A percentile compares a stretch with the other conserved stretches of the same genome.
Evolutionary conservation across 2,888 invertebrate species (phyloP).

Genomic region (Andricus quercusramuli): DNA sequence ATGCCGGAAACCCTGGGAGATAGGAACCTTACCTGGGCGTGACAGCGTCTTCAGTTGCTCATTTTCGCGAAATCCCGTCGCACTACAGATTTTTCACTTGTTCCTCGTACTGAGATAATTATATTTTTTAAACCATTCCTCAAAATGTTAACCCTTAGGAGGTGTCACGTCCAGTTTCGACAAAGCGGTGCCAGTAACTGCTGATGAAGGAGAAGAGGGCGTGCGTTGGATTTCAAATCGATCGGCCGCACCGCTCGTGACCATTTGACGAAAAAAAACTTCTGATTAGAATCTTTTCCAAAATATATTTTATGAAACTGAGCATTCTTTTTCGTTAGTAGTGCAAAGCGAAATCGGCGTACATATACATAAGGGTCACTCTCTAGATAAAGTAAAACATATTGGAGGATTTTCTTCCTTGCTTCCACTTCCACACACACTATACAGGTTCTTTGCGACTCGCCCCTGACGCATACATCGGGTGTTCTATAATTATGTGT

Average conservation of each 20-base stretch:
- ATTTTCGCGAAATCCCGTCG: constrained; percentile 42
- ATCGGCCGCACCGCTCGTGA: constrained; percentile 62
- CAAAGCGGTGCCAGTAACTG: constrained; percentile 70
- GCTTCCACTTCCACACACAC: too few relatives aligned
- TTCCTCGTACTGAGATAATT: constrained; percentile 35
- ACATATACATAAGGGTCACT: not conserved
- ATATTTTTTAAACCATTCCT: constrained; percentile 46
- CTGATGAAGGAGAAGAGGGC: constrained; percentile 61
- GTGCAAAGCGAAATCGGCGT: not conserved
- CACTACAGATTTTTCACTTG: constrained; percentile 27
- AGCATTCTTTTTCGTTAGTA: too few relatives aligned
- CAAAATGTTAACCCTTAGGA: not conserved
- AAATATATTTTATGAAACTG: not conserved
- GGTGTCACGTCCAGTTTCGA: constrained; percentile 57
- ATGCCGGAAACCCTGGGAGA: not conserved
- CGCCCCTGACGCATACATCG: not conserved
- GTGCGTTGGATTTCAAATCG: constrained; percentile 74
- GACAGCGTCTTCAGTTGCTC: constrained; percentile 47
- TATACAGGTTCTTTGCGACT: not conserved
- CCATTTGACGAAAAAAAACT: not conserved
- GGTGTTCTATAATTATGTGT: not conserved
- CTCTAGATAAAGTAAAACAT: not conserved
- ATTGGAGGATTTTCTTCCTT: not conserved
- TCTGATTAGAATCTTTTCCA: not conserved
- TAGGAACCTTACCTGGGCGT: constrained; percentile 54